Base-by-base conservation (phyloP, 2,113 vertebrate species). In the Acanthisitta chloris region DNA sequence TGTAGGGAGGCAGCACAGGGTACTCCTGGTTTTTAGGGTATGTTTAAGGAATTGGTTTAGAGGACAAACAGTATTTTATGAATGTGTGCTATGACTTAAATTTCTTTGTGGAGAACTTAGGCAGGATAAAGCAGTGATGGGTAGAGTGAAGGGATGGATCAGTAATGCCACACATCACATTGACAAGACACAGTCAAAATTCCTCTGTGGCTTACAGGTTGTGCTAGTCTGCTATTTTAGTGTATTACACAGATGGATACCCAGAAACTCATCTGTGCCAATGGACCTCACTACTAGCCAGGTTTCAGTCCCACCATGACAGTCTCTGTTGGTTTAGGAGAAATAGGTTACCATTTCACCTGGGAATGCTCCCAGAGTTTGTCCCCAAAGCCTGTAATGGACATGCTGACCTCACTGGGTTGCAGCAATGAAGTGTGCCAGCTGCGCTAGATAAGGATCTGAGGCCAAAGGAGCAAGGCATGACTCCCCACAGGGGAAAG, bases 121-220 rank as follows among this genome's bases (percentile, higher is more conserved):
- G 19, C 51, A 64, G 26, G n/a, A 54, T 14, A 25, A 73, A 94
- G 29, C 11, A 25, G 13, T 78, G 67, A 51, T 48, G 16, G 18
- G 12, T 6, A 57, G 31, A 74, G 9, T 62, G 51, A 79, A 92
- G 16, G 23, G 10, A 19, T 65, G 54, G 43, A 45, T 78, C 7
- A 1, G 17, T 62, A 38, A n/a, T 67, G 12, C 23, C 1, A 0
- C 29, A 23, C 8, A 42, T 45, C 31, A 12, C 7, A 31, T 71
- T 64, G 34, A 55, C 10, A 40, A 69, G 29, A 62, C 24, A 54
- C 21, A 18, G 26, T 25, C 65, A 85, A 34, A 70, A 8, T 34
- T 87, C 20, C 23, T 81, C 46, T 71, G 55, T 49, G 43, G 29
- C 11, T 46, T 54, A 20, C 51, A 58, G 31, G 17, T 33, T 73